phyloP scores from a whole-genome alignment of 1,140 invertebrate genomes.

The Bombus balteatus region DNA sequence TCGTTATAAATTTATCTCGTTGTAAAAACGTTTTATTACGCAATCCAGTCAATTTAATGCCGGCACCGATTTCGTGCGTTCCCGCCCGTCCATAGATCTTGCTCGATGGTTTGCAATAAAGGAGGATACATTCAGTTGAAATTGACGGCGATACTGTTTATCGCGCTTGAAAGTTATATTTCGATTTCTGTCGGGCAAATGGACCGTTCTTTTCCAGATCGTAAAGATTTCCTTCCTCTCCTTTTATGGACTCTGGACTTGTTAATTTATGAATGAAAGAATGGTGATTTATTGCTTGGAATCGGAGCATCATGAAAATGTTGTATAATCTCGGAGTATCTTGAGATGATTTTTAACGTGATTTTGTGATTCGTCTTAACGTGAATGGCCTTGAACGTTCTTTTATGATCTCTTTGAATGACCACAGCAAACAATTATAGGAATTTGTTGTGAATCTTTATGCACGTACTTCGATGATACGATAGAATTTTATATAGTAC shows the following conservation, averaged over 20 bases:
- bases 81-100: background rate
- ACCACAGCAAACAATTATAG: background rate
- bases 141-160: background rate
- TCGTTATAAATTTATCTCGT: constrained; percentile 7
- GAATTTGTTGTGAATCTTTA: background rate
- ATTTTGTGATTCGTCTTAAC: background rate
- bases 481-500: too few relatives aligned
- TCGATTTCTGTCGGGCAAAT: background rate
- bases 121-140: background rate
- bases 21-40: constrained; percentile 17
- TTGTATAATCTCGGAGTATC: background rate
- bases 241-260: background rate
- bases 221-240: background rate
- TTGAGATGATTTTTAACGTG: background rate
- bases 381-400: background rate
- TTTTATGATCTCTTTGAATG: background rate
- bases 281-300: background rate
- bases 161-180: background rate
- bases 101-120: background rate
- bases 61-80: background rate
- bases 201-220: background rate
- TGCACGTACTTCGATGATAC: too few relatives aligned
- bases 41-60: background rate
- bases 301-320: background rate
- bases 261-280: background rate